Conservation (phyloP, 2,113 vertebrate genomes). For the Phyllostomus discolor region DNA sequence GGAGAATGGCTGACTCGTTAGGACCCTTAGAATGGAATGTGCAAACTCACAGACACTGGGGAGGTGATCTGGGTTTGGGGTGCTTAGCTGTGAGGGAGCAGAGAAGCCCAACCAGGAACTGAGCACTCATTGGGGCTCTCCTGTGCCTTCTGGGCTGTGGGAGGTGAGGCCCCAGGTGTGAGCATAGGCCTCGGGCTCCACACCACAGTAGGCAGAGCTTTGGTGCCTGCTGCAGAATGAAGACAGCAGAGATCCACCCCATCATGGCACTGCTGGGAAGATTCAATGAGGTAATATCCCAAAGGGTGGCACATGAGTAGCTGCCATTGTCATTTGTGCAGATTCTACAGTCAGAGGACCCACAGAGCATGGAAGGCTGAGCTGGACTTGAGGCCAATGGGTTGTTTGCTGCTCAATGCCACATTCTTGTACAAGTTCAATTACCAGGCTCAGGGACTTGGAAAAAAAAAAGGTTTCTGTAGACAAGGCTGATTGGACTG, state of each 20-base stretch:
- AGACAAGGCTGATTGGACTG: neutral
- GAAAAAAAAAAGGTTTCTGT: neutral
- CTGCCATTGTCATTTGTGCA: no score
- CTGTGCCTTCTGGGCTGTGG: fast-evolving
- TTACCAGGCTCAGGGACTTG: neutral
- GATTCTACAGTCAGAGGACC: fast-evolving
- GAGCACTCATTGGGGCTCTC: fast-evolving
- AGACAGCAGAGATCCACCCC: fast-evolving
- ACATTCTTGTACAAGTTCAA: neutral
- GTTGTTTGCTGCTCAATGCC: fast-evolving
- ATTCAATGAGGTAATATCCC: fast-evolving
- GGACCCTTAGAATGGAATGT: fast-evolving
- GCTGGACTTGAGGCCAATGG: fast-evolving
- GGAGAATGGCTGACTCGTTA: fast-evolving
- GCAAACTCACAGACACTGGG: fast-evolving
- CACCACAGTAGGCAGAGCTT: neutral
- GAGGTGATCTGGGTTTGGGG: fast-evolving
- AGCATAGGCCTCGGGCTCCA: no score
- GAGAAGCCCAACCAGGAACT: neutral
- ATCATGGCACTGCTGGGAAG: fast-evolving
- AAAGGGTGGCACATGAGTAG: fast-evolving
- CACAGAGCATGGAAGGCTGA: fast-evolving
- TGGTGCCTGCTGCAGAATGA: neutral
- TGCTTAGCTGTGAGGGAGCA: no score
- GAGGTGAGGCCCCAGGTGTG: fast-evolving